Base-by-base conservation (phyloP, 2,797 vertebrate genomes). In the Enteromius trimaculatus region DNA sequence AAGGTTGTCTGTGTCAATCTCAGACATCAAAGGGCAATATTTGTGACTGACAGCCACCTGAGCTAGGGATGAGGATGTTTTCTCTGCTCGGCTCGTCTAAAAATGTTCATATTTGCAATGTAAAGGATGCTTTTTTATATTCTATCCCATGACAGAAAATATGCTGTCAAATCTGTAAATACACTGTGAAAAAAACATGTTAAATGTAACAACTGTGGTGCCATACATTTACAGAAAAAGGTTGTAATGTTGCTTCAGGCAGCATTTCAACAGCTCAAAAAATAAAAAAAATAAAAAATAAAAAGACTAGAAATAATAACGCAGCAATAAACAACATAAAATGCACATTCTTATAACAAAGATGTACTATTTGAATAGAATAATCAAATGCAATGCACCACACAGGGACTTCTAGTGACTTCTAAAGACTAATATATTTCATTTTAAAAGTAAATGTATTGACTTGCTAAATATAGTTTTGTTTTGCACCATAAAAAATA, bases 11-110 rank as follows among this genome's bases (percentile, higher is more conserved):
- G 65, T 70, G 82, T 83, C 82, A 81, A 69, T 85, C 83, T 79
- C 47, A 60, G 80, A 88, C 84, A 83, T 87, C 72, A 89, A 87
- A 88, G 60, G 77, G 79, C 76, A 70, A 55, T 51, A 77, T 68
- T 77, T 51, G 14, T 80, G 64, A 84, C 26, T 80, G 81, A 65
- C 83, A 70, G 87, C 68, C 39, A 86, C 80, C 80, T 79, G 64
- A 79, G 58, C 51, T 34, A 81, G 37, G 65, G 55, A 80, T 83
- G 69, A 84, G 49, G 68, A 80, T 87, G 66, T 62, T 84, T 55
- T 74, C 72, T 79, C 76, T 74, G 21, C 84, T 79, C 0, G 11
- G n/a, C 42, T 72, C 75, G 69, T 70, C 74, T 79, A 37, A 80
- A 85, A 68, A 71, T 47, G 11, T 74, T 85, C 68, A 76, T 29